Evolutionary conservation across 2,113 vertebrate species (phyloP), one percentile per base, ranked within the genome.

Genomic region (Boulengeromyrus knoepffleri): DNA sequence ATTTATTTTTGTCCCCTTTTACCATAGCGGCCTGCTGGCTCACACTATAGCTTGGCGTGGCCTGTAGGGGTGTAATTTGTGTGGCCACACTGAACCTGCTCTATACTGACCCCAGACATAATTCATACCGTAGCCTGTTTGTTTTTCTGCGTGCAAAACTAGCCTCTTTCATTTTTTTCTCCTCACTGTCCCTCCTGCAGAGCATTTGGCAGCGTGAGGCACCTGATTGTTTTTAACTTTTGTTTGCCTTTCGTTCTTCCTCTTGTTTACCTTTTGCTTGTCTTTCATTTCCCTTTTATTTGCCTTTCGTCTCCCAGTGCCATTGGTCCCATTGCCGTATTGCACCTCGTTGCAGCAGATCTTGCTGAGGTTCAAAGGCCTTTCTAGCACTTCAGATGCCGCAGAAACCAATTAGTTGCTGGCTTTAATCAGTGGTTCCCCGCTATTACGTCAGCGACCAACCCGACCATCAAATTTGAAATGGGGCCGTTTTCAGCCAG

Each of bases 301-400:
- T 80, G 74, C 74, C 85, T 62, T 49, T 31, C 50, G 31, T n/a
- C 8, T 42, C 84, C 24, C 8, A 42, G 53, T 27, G 88, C 15
- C 36, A 19, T 80, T 42, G 50, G 39, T 53, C 12, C 10, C 27
- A 24, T 56, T 88, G 89, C 91, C 89, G 89, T 92, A 89, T 93
- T 80, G 74, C 74, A 39, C 31, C 91, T 93, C 92, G 91, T 56
- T 66, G 77, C 50, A 31, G 83, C 85, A 87, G 24, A 89, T 15
- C 85, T 91, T 88, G 74, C 90, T 80, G 36, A 80, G 88, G 90
- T 94, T 92, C 93, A 93, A 94, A 85, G 94, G 92, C 91, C 89
- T 92, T 93, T 93, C 93, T 90, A 92, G 92, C 92, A 89, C 86
- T 91, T 94, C 90, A 94, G 93, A 93, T 94, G 92, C 92, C 90